Base-by-base conservation (phyloP, 2,888 invertebrate species). In the Yponomeuta plumbellus region DNA sequence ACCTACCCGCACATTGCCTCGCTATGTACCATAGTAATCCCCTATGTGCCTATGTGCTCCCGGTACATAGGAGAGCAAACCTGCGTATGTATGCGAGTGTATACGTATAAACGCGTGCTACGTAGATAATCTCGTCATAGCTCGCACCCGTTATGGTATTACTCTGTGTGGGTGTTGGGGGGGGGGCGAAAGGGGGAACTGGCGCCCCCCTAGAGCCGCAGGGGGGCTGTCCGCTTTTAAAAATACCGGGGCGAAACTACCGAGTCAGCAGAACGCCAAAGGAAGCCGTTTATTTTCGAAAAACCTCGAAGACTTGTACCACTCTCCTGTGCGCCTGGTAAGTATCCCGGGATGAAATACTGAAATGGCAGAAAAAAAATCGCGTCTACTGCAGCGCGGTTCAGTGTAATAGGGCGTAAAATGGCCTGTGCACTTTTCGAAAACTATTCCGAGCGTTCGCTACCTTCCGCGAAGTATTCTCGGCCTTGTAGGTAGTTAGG, bases 41-140 rank as follows among this genome's bases (percentile, higher is more conserved):
- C 83, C 79, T 86, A 88, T 84, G 75, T 84, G 76, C 80, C 73
- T 80, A 85, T 86, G 79, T 86, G 81, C 79, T 77, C 70, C 76
- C 71, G 73, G 83, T 86, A 90, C 75, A 90, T 88, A 86, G 8
- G 44, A 52, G 72, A 72, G 80, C 74, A 71, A 78, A 81, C 79
- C 77, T 83, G 80, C 80, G 80, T 83, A 79, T 80, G 80, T 82
- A 82, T 83, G 80, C 81, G 78, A 76, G 17, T 17, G 75, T 75
- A 34, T 82, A 86, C 84, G 84, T 83, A 80, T 84, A 84, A 86
- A 52, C 44, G 17, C 34, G 13, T 17, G 17, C 44, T 52, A 86
- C 80, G 87, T 86, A 87, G 83, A 91, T 91, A 90, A 91, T 91
- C 90, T 89, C 90, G 88, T 90, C 89, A 90, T 90, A 90, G 88